Evolutionary conservation across 2,888 invertebrate genomes (phyloP), one percentile per base, ranked within the genome.

Genomic region (Meiosimyza decipiens): DNA sequence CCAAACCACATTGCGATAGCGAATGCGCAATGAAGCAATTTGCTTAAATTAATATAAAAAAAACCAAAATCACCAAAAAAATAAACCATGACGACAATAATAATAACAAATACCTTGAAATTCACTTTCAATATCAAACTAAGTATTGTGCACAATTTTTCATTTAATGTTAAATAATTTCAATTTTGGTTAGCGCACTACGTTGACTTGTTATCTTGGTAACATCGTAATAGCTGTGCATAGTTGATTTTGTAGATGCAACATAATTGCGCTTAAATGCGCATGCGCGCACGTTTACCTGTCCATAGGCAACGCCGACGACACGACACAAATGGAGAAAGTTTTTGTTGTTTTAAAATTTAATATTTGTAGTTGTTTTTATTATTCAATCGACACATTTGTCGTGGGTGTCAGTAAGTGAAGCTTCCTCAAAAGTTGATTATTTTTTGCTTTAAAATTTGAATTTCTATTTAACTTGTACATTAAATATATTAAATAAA

Each of bases 91-190:
- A 9, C 22, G 18, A 57, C 18, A 57, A 15, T 13, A 57, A 57
- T 18, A 28, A 57, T 22, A 22, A 28, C 28, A 28, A 22, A 57
- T 40, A 67, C 67, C 67, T 67, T 67, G 67, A 67, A 67, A 54
- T 55, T 67, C 67, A 67, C 54, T 67, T 54, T 67, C 67, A 67
- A 67, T 67, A 67, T 22, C 67, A 67, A 55, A 54, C 11, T 9
- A 57, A 50, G 40, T 40, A 65, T 63, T 40, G 63, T 54, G 55
- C 55, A 54, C n/a, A 51, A n/a, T 51, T 65, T 51, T 22, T 62
- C 13, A 40, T 54, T 40, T 40, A 40, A 9, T 40, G 40, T 40
- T 40, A 40, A 40, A 40, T 40, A 40, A 40, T 40, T 40, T 40
- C 4, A 4, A 28, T 3, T 6, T 40, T 40, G 40, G 40, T 40